A percentile compares a stretch with the other conserved stretches of the same genome.
phyloP scores from a whole-genome alignment of 2,888 invertebrate genomes.

The Rhyacophila evoluta region DNA sequence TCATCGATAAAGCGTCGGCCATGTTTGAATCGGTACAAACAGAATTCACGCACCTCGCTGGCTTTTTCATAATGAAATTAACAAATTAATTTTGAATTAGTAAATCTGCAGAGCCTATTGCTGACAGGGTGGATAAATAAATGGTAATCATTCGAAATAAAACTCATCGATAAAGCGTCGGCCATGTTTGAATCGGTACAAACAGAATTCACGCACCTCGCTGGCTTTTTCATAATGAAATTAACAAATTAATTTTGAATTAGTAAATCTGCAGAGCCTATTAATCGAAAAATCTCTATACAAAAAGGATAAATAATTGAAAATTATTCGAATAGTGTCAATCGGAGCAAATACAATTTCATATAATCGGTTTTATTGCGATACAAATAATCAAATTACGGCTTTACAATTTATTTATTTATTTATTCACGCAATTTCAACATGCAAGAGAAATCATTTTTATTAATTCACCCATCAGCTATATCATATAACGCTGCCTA shows the following conservation, averaged over 20 bases:
- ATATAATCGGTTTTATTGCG: background rate
- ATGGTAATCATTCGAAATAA: background rate
- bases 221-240: background rate
- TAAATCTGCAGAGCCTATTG: background rate
- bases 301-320: conserved; percentile 9
- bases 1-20: background rate
- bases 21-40: background rate
- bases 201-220: conserved; percentile 13
- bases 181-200: background rate
- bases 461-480: no score
- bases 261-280: background rate
- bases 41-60: conserved; percentile 21
- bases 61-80: background rate
- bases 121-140: no score
- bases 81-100: conserved; percentile 5
- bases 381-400: no score
- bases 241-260: conserved; percentile 12
- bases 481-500: no score
- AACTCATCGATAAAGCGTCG: background rate
- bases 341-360: background rate
- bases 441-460: no score
- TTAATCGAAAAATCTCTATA: background rate
- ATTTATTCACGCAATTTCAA: no score
- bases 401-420: no score
- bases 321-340: background rate